phyloP scores from a whole-genome alignment of 1,140 invertebrate species.

The Caerostris extrusa region DNA sequence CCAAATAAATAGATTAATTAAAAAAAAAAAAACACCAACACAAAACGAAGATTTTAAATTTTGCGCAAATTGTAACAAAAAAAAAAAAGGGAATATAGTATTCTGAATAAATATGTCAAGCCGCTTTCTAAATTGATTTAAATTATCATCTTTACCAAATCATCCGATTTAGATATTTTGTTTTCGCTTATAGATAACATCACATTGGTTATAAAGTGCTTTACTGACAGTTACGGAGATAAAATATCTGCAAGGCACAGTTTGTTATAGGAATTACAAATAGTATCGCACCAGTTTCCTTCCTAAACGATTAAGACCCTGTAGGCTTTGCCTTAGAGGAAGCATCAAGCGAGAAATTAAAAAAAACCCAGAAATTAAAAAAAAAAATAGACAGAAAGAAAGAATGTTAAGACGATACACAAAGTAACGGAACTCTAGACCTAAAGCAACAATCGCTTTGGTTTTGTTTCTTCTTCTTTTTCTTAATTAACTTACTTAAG shows the following conservation, averaged over 20 bases:
- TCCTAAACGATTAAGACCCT: background rate
- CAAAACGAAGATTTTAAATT: too few species aligned
- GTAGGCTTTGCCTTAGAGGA: background rate
- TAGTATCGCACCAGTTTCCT: background rate
- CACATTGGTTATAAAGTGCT: background rate
- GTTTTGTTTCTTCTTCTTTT: background rate
- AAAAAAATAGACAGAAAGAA: background rate
- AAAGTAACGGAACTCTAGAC: background rate
- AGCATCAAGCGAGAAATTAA: background rate
- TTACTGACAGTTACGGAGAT: slow-evolving; percentile 10
- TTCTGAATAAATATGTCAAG: too few species aligned
- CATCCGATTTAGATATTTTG: too few species aligned
- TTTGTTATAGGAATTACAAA: background rate
- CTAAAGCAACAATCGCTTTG: background rate
- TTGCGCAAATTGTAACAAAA: too few species aligned
- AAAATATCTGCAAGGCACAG: background rate
- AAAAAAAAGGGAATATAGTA: too few species aligned
- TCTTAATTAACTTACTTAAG: slow-evolving; percentile 14
- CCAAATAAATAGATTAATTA: too few species aligned
- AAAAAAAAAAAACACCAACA: too few species aligned
- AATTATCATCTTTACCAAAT: too few species aligned
- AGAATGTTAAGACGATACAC: background rate
- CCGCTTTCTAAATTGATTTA: too few species aligned
- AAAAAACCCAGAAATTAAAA: background rate
- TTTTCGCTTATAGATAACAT: background rate